Evolutionary conservation across 2,888 invertebrate genomes (phyloP).

Genomic region (Chymomyza caudatula): DNA sequence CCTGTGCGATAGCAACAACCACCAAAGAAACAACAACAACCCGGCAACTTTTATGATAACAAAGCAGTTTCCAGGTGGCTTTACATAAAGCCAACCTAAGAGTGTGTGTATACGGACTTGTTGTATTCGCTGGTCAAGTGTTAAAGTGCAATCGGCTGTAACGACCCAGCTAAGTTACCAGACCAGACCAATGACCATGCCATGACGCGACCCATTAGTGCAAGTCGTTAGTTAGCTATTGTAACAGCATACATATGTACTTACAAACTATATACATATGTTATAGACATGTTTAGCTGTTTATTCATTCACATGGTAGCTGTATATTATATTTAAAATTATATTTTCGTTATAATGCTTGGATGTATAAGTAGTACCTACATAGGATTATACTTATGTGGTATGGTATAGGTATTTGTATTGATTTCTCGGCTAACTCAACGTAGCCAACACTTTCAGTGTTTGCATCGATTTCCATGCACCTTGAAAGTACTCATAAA

Average conservation of each 20-base stretch:
- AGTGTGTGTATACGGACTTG: constrained; percentile 6
- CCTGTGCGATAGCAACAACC: not conserved
- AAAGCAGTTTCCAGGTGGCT: constrained; percentile 14
- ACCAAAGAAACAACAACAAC: constrained; percentile 6
- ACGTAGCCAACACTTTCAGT: constrained; percentile 51
- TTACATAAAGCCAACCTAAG: not conserved
- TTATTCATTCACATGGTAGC: too few relatives aligned
- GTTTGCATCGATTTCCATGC: constrained; percentile 57
- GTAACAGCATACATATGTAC: not conserved
- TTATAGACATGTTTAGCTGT: not conserved
- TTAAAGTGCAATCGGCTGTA: constrained; percentile 68
- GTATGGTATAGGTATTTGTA: not conserved
- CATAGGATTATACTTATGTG: too few relatives aligned
- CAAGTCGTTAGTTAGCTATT: constrained; percentile 47
- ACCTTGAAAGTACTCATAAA: constrained; percentile 55
- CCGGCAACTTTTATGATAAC: constrained; percentile 51
- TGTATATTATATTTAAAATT: not conserved
- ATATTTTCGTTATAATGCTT: not conserved
- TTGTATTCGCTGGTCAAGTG: constrained; percentile 55
- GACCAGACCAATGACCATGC: constrained; percentile 35
- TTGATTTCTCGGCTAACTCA: constrained; percentile 10
- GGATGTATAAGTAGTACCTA: too few relatives aligned
- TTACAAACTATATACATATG: constrained; percentile 21
- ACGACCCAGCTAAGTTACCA: constrained; percentile 34
- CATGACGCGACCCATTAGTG: constrained; percentile 59